Evolutionary conservation across 2,113 vertebrate species (phyloP).

Genomic region (Elephantulus edwardii): DNA sequence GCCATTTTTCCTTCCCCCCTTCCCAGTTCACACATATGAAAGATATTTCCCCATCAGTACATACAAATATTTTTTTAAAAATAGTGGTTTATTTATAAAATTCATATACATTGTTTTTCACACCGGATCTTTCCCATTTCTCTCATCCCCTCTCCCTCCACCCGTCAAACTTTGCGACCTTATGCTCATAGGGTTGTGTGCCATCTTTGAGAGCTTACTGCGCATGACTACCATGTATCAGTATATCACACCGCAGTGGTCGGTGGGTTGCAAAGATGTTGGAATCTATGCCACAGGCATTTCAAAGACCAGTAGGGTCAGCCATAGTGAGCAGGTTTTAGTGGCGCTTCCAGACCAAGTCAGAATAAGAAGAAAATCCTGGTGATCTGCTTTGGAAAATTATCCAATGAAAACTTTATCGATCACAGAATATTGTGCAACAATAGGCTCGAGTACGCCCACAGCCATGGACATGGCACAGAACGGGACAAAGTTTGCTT

Average conservation of each 20-base stretch:
- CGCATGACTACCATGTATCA: not conserved
- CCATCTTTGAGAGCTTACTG: too few relatives aligned
- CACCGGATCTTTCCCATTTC: too few relatives aligned
- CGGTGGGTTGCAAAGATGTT: not conserved
- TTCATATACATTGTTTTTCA: too few relatives aligned
- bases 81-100: too few relatives aligned
- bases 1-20: too few relatives aligned
- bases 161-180: too few relatives aligned
- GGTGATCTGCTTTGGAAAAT: not conserved
- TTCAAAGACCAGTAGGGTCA: not conserved
- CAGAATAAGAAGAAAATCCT: not conserved
- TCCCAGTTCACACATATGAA: too few relatives aligned
- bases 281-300: not conserved
- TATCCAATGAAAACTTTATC: not conserved
- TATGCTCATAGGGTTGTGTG: too few relatives aligned
- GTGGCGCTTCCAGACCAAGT: not conserved
- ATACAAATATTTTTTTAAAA: too few relatives aligned
- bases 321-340: not conserved
- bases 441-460: not conserved
- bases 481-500: not conserved
- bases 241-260: not conserved
- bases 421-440: not conserved
- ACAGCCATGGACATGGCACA: not conserved
- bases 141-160: too few relatives aligned
- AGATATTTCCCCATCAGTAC: too few relatives aligned